A percentile compares a stretch with the other conserved stretches of the same genome.
Conservation (phyloP, 1,140 invertebrate genomes). For the Cydia splendana region DNA sequence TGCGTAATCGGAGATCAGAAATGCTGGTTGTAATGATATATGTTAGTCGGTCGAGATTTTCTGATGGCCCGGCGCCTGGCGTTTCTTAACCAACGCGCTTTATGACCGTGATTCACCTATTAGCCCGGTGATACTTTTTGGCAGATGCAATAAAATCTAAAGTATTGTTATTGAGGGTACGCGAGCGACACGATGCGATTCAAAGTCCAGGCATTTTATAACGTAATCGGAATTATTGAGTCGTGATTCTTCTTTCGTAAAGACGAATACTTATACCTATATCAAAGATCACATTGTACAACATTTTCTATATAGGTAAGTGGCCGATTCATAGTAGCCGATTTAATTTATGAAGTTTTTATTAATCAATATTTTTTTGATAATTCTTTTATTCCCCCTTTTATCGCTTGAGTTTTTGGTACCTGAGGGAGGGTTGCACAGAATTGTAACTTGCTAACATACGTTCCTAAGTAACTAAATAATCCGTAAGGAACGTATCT, state of each 20-base stretch:
- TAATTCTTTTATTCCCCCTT: too few relatives aligned
- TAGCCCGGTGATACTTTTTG: conserved; percentile 7
- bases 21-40: background rate
- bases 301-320: too few relatives aligned
- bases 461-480: too few relatives aligned
- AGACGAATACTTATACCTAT: background rate
- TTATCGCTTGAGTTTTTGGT: too few relatives aligned
- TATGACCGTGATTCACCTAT: conserved; percentile 7
- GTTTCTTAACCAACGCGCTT: background rate
- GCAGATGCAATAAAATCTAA: conserved; percentile 1
- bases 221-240: background rate
- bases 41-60: background rate
- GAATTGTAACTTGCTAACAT: too few relatives aligned
- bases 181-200: background rate
- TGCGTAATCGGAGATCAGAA: background rate
- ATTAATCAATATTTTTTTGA: too few relatives aligned
- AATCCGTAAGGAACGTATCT: background rate
- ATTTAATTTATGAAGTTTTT: too few relatives aligned
- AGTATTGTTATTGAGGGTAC: conserved; percentile 4
- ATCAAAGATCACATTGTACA: background rate
- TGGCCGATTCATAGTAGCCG: too few relatives aligned
- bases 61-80: background rate
- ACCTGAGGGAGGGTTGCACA: too few relatives aligned
- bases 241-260: background rate
- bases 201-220: conserved; percentile 14